Evolutionary conservation across 1,140 invertebrate species (phyloP).

Genomic region (Copidosoma floridanum): DNA sequence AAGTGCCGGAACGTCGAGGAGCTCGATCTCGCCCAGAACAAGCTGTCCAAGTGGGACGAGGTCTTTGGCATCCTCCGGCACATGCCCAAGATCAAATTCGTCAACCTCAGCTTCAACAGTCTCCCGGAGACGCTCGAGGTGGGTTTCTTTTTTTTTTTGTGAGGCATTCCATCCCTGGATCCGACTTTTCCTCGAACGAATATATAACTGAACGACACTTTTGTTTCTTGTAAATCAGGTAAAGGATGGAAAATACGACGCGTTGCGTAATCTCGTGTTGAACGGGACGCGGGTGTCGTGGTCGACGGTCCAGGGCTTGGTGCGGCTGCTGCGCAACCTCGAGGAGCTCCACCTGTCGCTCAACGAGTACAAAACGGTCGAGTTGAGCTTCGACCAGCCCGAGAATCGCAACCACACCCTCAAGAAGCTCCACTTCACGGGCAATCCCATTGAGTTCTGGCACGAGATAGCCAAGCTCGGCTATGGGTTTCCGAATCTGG

Average conservation of each 20-base stretch:
- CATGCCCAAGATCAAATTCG: conserved; percentile 83
- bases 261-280: conserved; percentile 75
- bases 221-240: conserved; percentile 25
- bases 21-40: conserved; percentile 87
- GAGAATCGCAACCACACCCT: conserved; percentile 62
- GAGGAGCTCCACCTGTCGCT: conserved; percentile 89
- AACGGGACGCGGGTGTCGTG: conserved; percentile 85
- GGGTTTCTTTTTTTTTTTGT: neutral
- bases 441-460: conserved; percentile 79
- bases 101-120: conserved; percentile 88
- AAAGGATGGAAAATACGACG: conserved; percentile 60
- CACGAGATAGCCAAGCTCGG: conserved; percentile 80
- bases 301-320: conserved; percentile 74
- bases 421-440: conserved; percentile 77
- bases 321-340: conserved; percentile 72
- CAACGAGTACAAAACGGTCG: conserved; percentile 78
- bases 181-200: too few relatives aligned
- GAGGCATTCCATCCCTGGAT: too few relatives aligned
- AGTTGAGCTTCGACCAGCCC: conserved; percentile 55
- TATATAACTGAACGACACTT: too few relatives aligned
- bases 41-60: conserved; percentile 80
- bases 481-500: conserved; percentile 77
- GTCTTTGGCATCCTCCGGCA: conserved; percentile 81
- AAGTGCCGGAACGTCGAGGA: conserved; percentile 85
- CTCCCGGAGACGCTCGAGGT: conserved; percentile 65